Evolutionary conservation across 2,113 vertebrate species (phyloP).

Genomic region (Oostethus manadensis): DNA sequence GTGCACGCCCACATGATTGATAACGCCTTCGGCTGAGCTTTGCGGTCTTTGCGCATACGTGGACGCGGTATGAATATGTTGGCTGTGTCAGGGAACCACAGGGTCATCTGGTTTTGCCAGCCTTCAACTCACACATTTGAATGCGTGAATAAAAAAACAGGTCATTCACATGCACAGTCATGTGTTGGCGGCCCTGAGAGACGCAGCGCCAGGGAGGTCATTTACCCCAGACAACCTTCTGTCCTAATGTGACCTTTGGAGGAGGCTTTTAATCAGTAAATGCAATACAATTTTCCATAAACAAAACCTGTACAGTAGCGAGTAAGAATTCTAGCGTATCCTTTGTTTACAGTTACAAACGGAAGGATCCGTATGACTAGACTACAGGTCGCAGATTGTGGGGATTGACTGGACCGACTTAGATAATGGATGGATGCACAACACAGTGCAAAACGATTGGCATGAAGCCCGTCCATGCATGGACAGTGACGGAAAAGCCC

Average conservation of each 20-base stretch:
- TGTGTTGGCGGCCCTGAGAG: slow-evolving; percentile 35
- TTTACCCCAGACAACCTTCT: slow-evolving; percentile 41
- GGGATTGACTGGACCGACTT: no score
- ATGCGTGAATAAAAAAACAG: slow-evolving; percentile 15
- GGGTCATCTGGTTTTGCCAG: slow-evolving; percentile 50
- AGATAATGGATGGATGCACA: no score
- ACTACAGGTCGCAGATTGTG: no score
- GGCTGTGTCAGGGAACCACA: slow-evolving; percentile 41
- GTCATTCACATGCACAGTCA: slow-evolving; percentile 53
- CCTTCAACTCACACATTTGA: slow-evolving; percentile 32
- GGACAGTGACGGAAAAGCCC: no score
- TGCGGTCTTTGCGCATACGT: slow-evolving; percentile 48
- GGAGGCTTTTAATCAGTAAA: not conserved
- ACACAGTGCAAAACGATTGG: no score
- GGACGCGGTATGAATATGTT: slow-evolving; percentile 41
- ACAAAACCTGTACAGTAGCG: no score
- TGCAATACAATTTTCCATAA: no score
- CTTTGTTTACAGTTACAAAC: no score
- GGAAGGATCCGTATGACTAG: no score
- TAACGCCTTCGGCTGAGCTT: slow-evolving; percentile 30
- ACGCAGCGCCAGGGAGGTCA: slow-evolving; percentile 21
- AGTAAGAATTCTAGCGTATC: no score
- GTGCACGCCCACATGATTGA: slow-evolving; percentile 25
- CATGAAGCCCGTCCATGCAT: no score
- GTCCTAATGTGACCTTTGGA: slow-evolving; percentile 17